Percentiles rank a stretch among this genome's conserved stretches.
phyloP scores from a whole-genome alignment of 2,797 vertebrate genomes.

The Lates japonicus region DNA sequence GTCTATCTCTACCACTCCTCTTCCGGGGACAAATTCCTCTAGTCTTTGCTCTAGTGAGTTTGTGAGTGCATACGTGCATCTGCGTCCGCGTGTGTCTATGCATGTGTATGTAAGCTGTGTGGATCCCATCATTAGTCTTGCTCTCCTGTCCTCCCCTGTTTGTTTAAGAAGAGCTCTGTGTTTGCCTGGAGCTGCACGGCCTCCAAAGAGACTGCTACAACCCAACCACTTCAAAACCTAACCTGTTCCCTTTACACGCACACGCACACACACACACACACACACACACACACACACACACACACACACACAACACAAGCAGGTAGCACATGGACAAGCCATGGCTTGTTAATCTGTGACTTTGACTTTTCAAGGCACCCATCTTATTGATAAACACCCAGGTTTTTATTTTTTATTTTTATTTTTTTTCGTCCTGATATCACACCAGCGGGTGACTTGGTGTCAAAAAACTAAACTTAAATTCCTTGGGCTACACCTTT shows the following conservation, averaged over 20 bases:
- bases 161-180: slow-evolving; percentile 89
- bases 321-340: slow-evolving; percentile 58
- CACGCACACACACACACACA: slow-evolving; percentile 40
- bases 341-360: slow-evolving; percentile 69
- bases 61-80: slow-evolving; percentile 58
- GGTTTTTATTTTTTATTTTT: no score
- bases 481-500: not conserved
- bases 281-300: slow-evolving; percentile 54
- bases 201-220: slow-evolving; percentile 74
- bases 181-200: slow-evolving; percentile 86
- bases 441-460: not conserved
- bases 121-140: slow-evolving; percentile 93
- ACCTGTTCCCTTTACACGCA: slow-evolving; percentile 53
- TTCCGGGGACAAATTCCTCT: slow-evolving; percentile 75
- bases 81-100: slow-evolving; percentile 48
- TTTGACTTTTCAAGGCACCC: slow-evolving; percentile 35
- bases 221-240: slow-evolving; percentile 73
- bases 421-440: not conserved
- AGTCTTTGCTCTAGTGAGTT: slow-evolving; percentile 60
- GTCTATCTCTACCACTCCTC: slow-evolving; percentile 69
- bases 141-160: slow-evolving; percentile 92
- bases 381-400: slow-evolving; percentile 42
- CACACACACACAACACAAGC: slow-evolving; percentile 55
- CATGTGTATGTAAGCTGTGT: slow-evolving; percentile 84
- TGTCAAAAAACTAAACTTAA: not conserved